Percentiles rank a stretch among this genome's conserved stretches.
phyloP scores from a whole-genome alignment of 2,113 vertebrate species.

The Oncorhynchus kisutch region DNA sequence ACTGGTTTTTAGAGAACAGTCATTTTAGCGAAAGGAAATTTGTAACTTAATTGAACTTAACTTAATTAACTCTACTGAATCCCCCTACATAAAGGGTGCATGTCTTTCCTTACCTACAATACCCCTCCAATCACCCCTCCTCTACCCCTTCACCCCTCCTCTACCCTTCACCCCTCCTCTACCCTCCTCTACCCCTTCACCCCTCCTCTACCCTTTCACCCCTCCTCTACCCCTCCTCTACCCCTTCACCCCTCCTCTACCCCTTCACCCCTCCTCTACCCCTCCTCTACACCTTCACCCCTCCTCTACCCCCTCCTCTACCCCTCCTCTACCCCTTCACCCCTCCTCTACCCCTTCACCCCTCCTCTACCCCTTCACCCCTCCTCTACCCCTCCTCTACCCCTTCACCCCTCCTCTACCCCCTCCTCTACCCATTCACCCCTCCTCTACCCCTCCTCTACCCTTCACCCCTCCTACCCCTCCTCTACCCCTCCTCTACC shows the following conservation, averaged over 20 bases:
- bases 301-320: neutral
- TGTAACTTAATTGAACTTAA: no score
- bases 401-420: constrained; percentile 7
- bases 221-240: neutral
- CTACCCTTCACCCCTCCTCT: no score
- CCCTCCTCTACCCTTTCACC: neutral
- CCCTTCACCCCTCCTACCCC: no score
- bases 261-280: neutral
- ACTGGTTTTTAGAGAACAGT: no score
- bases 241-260: neutral
- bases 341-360: neutral
- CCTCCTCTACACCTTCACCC: neutral
- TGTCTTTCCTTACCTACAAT: no score
- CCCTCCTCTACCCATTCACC: constrained; percentile 16
- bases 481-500: neutral
- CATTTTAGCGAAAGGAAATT: no score
- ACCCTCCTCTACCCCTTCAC: no score
- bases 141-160: no score
- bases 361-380: neutral
- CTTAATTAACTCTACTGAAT: no score
- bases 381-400: neutral
- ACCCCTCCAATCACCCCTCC: no score
- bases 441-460: no score
- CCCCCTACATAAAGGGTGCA: no score
- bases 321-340: neutral